Evolutionary conservation across 2,113 vertebrate species (phyloP), one percentile per base, ranked within the genome.

Genomic region (Struthidea cinerea): DNA sequence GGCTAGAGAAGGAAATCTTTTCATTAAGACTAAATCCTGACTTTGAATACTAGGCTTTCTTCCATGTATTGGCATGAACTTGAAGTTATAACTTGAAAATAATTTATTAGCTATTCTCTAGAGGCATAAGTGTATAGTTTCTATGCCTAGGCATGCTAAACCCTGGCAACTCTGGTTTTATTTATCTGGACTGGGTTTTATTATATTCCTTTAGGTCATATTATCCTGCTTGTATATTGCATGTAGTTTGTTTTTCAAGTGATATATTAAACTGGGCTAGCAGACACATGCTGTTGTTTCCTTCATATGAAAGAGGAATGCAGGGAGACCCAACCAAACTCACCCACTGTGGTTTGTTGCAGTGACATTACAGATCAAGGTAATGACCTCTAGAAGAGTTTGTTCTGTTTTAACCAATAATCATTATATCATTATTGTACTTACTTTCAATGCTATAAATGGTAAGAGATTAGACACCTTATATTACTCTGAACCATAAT

Each of bases 141-240:
- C 83, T 95, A 53, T 55, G 94, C 68, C 84, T 78, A 97, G 97
- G 61, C 97, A 89, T 94, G 96, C 74, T 96, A 74, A 65, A n/a
- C 92, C 90, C 94, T 96, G 86, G 60, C 87, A 90, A 44, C 84
- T 89, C 90, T 96, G 86, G 91, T 98, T 96, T 94, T 94, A 96
- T 97, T 97, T 97, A 95, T 84, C 73, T 97, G 89, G 63, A 90
- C 70, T 94, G 37, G 24, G 59, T 90, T 92, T 95, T 86, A 96
- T 75, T 86, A 26, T 87, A 90, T 95, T 97, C 33, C 7, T 94
- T 96, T 97, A 97, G 92, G 59, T 95, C 60, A 76, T n/a, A 78
- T 94, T 97, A 96, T 86, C 83, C 81, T 95, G 59, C 86, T 69
- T 95, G 65, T 84, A 41, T 91, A 94, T 75, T 91, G 46, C 77